Base-by-base conservation (phyloP, 2,888 invertebrate genomes). In the Drosophila neotestacea region DNA sequence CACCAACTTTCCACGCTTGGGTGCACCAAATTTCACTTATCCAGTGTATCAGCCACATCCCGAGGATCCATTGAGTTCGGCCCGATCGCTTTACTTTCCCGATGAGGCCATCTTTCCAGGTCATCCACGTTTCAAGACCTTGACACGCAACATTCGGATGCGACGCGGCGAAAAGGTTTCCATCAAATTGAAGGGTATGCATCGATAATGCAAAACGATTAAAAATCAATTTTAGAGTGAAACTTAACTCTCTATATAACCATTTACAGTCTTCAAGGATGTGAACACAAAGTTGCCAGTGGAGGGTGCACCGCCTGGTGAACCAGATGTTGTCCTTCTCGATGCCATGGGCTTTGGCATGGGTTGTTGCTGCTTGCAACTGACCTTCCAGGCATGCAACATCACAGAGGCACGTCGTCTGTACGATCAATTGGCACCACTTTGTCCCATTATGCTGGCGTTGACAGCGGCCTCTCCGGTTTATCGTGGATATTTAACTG, bases 261-360 rank as follows among this genome's bases (percentile, higher is more conserved):
- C 0, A 11, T 42, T 13, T 68, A 13, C 92, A 98, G 98, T 99
- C 91, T 98, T 95, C 92, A 96, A 95, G 91, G 99, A 99, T 93
- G 93, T 93, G 78, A 96, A 98, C 87, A 99, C 99, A 1, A 94
- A 95, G 81, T 94, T 95, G 70, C 98, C 98, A 4, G 96, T 98
- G 84, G 97, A 97, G 90, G 96, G 97, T 77, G 95, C 96, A 6
- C 95, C 95, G 54, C 94, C 94, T 1, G 96, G 96, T 0, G 94
- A 95, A 87, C 96, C 97, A 0, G 97, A 99, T 93, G 97, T 98
- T 90, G 97, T 99, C 74, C 98, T 99, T 90, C 96, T 99, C 96
- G 99, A 99, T 93, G 98, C 98, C 1, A 99, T 99, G 99, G 99
- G 99, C 28, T 99, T 99, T 92, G 99, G 99, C 61, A 99, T 99